Evolutionary conservation across 2,113 vertebrate genomes (phyloP).

Genomic region (Piliocolobus tephrosceles): DNA sequence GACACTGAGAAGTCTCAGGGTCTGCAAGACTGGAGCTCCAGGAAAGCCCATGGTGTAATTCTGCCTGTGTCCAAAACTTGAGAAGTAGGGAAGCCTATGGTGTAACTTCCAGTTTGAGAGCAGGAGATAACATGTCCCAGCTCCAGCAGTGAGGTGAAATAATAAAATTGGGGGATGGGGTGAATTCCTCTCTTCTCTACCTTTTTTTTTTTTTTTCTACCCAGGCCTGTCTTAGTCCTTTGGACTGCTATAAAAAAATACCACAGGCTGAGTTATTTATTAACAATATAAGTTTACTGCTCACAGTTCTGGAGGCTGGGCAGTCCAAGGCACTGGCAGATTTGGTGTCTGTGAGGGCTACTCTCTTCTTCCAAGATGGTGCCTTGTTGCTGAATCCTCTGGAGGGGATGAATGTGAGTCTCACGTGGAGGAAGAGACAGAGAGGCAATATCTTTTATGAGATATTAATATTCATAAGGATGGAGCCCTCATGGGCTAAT

Average conservation of each 20-base stretch:
- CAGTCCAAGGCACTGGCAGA: background rate
- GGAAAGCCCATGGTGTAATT: background rate
- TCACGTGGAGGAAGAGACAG: background rate
- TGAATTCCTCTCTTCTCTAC: background rate
- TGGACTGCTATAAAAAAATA: background rate
- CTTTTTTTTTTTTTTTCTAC: background rate
- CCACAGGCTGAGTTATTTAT: background rate
- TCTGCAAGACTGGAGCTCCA: background rate
- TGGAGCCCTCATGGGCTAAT: background rate
- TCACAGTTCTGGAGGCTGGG: background rate
- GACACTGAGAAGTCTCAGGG: background rate
- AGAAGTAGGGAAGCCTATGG: background rate
- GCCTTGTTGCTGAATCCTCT: background rate
- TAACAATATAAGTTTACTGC: background rate
- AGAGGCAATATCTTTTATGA: background rate
- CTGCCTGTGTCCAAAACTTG: background rate
- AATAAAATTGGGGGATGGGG: background rate
- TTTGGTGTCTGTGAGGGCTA: background rate
- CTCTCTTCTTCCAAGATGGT: background rate
- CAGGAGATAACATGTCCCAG: background rate
- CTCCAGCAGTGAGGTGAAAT: background rate
- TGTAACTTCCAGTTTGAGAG: background rate
- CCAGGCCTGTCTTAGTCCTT: background rate
- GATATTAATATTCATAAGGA: background rate
- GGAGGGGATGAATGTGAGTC: too few relatives aligned